Evolutionary conservation across 2,888 invertebrate species (phyloP), one percentile per base, ranked within the genome.

Genomic region (Mayetiola destructor): DNA sequence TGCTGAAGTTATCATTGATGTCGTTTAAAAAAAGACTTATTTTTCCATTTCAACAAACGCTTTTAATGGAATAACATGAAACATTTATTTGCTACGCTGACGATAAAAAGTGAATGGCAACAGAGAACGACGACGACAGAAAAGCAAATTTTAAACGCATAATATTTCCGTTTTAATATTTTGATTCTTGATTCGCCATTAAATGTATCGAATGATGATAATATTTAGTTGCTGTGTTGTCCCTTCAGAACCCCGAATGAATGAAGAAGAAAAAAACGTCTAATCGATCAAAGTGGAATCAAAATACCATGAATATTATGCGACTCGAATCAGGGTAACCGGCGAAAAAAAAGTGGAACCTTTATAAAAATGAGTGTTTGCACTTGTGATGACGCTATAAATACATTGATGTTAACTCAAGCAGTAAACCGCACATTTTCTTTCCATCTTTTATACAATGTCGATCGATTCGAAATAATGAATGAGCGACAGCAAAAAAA

Each of bases 321-420:
- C n/a, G 23, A n/a, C n/a, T n/a, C n/a, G n/a, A n/a, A n/a, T n/a
- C 42, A 16, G 14, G 29, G 16, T 48, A 27, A 48, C 23, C 48
- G 21, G 3, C 14, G 27, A 27, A 48, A 48, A 48, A n/a, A n/a
- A n/a, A n/a, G n/a, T n/a, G n/a, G n/a, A n/a, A n/a, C n/a, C n/a
- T n/a, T n/a, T n/a, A n/a, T n/a, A n/a, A n/a, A n/a, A n/a, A 48
- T 48, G 27, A 48, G 27, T 48, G 48, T 48, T 48, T 48, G 48
- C 48, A n/a, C 27, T 23, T 48, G 48, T 27, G 48, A 48, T 48
- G 18, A n/a, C 8, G 10, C n/a, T 27, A 48, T 48, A 48, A 48
- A 48, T 48, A 48, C 27, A 48, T 48, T 48, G 48, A 48, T 48
- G 48, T 48, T 48, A 48, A 48, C 48, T 48, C 48, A 48, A 48